phyloP scores from a whole-genome alignment of 2,888 invertebrate species.

The Mayetiola destructor region DNA sequence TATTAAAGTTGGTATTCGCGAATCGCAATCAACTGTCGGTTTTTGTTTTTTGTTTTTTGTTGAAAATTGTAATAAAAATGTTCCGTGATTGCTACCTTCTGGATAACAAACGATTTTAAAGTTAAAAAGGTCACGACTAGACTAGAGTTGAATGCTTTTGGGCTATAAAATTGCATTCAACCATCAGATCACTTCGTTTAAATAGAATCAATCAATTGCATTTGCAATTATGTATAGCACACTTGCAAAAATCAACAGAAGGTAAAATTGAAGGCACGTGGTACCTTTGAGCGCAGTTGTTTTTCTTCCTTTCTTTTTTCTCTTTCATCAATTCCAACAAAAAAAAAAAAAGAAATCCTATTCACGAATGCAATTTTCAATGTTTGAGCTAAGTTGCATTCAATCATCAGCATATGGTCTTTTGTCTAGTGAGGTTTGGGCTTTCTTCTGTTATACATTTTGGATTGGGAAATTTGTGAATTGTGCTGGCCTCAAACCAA shows the following conservation, averaged over 20 bases:
- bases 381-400: no score
- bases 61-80: no score
- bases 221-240: background rate
- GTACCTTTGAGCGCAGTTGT: background rate
- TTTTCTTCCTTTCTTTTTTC: no score
- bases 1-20: no score
- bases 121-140: slow-evolving; percentile 9
- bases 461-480: no score
- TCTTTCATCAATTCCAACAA: no score
- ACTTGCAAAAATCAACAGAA: slow-evolving; percentile 9
- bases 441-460: background rate
- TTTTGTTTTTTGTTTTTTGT: no score
- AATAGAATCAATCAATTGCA: no score
- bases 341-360: no score
- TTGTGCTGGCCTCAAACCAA: background rate
- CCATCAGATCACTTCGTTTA: background rate
- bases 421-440: no score
- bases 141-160: background rate
- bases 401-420: no score
- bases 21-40: no score
- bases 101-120: background rate
- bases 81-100: background rate
- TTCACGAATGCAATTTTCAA: background rate
- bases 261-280: slow-evolving; percentile 3
- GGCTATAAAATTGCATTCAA: slow-evolving; percentile 2